Evolutionary conservation across 2,888 invertebrate species (phyloP).

Genomic region (Bellardia pandia): DNA sequence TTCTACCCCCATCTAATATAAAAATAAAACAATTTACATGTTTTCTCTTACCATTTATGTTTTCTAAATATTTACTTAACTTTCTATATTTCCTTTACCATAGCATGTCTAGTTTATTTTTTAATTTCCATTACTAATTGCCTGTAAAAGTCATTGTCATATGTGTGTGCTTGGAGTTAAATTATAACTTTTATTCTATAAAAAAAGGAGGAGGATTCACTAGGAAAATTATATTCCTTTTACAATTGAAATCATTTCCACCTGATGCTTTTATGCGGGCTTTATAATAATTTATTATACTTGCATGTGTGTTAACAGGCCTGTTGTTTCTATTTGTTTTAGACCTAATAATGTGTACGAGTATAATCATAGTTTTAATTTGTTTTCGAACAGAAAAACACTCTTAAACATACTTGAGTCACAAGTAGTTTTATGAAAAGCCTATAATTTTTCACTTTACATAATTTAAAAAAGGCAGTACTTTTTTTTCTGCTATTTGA

Average conservation of each 20-base stretch:
- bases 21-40: not conserved
- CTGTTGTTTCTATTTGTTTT: constrained; percentile 35
- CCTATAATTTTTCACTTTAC: constrained; percentile 72
- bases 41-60: constrained; percentile 48
- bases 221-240: constrained; percentile 12
- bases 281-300: constrained; percentile 68
- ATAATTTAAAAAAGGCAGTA: constrained; percentile 54
- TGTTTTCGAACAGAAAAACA: constrained; percentile 23
- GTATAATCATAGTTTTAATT: constrained; percentile 12
- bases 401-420: constrained; percentile 9
- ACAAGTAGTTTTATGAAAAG: constrained; percentile 38
- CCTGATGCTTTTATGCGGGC: constrained; percentile 74
- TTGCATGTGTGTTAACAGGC: constrained; percentile 56
- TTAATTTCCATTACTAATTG: constrained; percentile 69
- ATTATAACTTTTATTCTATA: constrained; percentile 1
- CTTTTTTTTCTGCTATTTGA: constrained; percentile 35
- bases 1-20: not conserved
- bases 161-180: constrained; percentile 13
- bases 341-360: constrained; percentile 51
- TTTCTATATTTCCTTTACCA: constrained; percentile 27
- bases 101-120: constrained; percentile 4
- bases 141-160: constrained; percentile 61
- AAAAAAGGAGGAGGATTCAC: constrained; percentile 33
- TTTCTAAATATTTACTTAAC: constrained; percentile 66
- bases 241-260: constrained; percentile 63